Conservation (phyloP, 2,797 vertebrate genomes). For the Cossypha polioptera region DNA sequence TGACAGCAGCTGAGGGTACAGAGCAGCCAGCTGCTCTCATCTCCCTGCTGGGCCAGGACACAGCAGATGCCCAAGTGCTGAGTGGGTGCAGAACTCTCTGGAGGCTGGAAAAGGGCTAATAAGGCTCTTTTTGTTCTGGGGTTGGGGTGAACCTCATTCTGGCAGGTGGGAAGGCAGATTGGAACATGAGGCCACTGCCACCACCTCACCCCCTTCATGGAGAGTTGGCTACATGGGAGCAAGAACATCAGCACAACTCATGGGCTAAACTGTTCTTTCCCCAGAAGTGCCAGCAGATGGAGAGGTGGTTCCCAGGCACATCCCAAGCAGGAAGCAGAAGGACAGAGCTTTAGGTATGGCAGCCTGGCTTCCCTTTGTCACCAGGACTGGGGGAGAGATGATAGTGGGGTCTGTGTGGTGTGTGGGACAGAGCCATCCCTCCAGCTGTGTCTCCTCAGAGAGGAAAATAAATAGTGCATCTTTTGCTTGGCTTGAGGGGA, state of each 20-base stretch:
- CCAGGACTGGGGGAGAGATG: not conserved
- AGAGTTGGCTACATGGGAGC: rapidly evolving
- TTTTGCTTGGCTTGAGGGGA: not conserved
- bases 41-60: not conserved
- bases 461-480: not conserved
- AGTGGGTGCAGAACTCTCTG: not conserved
- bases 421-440: not conserved
- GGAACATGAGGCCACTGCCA: not conserved
- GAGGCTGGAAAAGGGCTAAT: not conserved
- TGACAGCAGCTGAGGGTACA: not conserved
- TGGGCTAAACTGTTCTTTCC: not conserved
- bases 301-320: not conserved
- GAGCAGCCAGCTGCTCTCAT: not conserved
- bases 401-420: not conserved
- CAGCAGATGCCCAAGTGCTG: not conserved
- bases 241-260: not conserved
- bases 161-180: not conserved
- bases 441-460: not conserved
- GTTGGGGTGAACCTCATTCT: not conserved
- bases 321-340: not conserved
- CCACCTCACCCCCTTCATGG: not conserved
- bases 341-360: not conserved
- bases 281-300: not conserved
- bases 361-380: not conserved
- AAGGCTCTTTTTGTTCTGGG: not conserved